Base-by-base conservation (phyloP, 2,888 invertebrate genomes). In the Cenopis cana region DNA sequence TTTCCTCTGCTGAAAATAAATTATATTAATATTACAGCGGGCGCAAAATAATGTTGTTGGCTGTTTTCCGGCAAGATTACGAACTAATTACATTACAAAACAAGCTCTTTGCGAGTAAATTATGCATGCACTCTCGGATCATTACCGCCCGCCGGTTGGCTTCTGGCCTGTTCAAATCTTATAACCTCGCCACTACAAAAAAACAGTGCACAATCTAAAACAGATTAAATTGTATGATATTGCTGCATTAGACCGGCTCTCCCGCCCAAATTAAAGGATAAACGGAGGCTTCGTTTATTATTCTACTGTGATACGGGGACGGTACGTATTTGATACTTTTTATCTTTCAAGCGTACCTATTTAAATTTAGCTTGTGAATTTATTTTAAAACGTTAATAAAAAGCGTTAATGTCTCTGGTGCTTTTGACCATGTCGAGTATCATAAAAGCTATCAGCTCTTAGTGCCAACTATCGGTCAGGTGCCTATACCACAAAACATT, bases 51-150 rank as follows among this genome's bases (percentile, higher is more conserved):
- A 92, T 89, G 90, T 85, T 88, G 88, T 88, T 88, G 88, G 89
- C 89, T 86, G 88, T 89, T 89, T 75, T 86, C 88, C 88, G 85
- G 83, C 90, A 89, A 92, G 91, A 93, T 93, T 93, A 91, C 91
- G 83, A 89, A 90, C 93, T 93, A 93, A 93, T 92, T 91, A 92
- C 90, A 91, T 93, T 89, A 92, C 91, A 90, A 89, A 92, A 90
- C 91, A 90, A 90, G 90, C 92, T 89, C 86, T 89, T 89, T 88
- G 89, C 84, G 83, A 86, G 84, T 93, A 91, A 93, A 93, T 93
- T 93, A 93, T 93, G 93, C 93, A 93, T 93, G 87, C 89, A 88
- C 85, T 92, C 86, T 85, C 93, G 93, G 91, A 89, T 93, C 93
- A 93, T 93, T 93, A 93, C 93, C 92, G 78, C 79, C 75, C 52